Percentiles rank a stretch among this genome's conserved stretches.
Evolutionary conservation across 2,797 vertebrate species (phyloP).

Genomic region (Pipistrellus kuhlii): DNA sequence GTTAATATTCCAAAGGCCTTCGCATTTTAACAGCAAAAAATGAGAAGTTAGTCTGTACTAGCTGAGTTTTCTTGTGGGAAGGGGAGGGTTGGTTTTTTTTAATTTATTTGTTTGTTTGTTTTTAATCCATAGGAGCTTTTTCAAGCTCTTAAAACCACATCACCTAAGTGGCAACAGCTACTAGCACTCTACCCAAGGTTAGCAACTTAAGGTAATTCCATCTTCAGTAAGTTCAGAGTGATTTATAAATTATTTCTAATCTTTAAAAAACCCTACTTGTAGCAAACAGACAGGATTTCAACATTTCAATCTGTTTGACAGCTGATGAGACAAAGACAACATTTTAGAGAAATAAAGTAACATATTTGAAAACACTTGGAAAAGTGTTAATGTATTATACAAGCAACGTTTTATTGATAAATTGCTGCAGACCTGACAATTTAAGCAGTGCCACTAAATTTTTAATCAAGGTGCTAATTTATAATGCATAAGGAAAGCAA

Average conservation of each 20-base stretch:
- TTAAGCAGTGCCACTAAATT: constrained; percentile 63
- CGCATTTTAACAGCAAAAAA: constrained; percentile 32
- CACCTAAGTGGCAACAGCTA: neutral
- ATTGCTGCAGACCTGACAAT: constrained; percentile 46
- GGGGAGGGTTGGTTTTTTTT: neutral
- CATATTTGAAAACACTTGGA: constrained; percentile 65
- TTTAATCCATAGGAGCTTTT: neutral
- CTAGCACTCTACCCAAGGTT: neutral
- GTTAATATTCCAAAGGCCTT: neutral
- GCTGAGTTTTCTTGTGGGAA: neutral
- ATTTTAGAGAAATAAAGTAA: constrained; percentile 53
- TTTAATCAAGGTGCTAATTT: constrained; percentile 74
- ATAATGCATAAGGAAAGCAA: constrained; percentile 77
- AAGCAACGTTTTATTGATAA: constrained; percentile 4
- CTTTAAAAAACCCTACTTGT: constrained; percentile 6
- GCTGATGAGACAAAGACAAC: constrained; percentile 42
- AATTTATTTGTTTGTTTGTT: neutral
- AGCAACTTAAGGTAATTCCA: constrained; percentile 62
- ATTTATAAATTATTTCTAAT: constrained; percentile 74
- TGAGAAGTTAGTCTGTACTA: neutral
- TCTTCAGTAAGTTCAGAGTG: constrained; percentile 30
- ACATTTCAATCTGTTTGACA: constrained; percentile 37
- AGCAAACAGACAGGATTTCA: neutral
- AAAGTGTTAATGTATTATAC: neutral
- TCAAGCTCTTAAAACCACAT: neutral